phyloP scores from a whole-genome alignment of 2,797 vertebrate species.

The Xyrichtys novacula region DNA sequence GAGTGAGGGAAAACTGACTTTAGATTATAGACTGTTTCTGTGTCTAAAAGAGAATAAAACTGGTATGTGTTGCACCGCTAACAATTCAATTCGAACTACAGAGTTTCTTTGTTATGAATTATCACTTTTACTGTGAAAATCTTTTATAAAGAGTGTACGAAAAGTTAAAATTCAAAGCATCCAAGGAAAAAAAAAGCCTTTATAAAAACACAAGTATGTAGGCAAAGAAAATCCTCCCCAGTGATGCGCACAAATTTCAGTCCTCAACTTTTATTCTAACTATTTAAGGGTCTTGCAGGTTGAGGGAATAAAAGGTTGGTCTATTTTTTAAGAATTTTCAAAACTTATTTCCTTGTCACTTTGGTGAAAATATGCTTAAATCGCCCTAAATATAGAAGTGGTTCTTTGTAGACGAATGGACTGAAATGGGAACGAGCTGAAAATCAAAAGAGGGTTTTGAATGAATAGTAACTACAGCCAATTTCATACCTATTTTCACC shows the following conservation, averaged over 20 bases:
- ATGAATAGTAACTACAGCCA: conserved; percentile 72
- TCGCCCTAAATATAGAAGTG: conserved; percentile 49
- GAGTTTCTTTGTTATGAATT: conserved; percentile 45
- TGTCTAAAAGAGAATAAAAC: conserved; percentile 40
- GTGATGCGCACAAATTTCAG: conserved; percentile 41
- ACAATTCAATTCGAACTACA: conserved; percentile 34
- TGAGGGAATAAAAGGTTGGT: conserved; percentile 32
- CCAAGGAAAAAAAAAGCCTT: conserved; percentile 15
- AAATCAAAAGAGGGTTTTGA: conserved; percentile 68
- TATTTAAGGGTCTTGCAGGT: conserved; percentile 39
- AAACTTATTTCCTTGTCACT: conserved; percentile 58
- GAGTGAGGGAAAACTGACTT: conserved; percentile 54
- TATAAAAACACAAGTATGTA: conserved; percentile 17
- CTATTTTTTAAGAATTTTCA: conserved; percentile 58
- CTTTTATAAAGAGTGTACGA: conserved; percentile 24
- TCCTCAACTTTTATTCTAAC: conserved; percentile 35
- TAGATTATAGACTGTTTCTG: conserved; percentile 60
- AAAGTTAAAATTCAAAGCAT: conserved; percentile 32
- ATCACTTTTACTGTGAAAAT: conserved; percentile 47
- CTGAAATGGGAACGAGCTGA: conserved; percentile 69
- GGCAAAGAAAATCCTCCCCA: conserved; percentile 24
- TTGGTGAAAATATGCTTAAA: conserved; percentile 49
- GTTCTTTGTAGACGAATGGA: conserved; percentile 53
- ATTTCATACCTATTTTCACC: conserved; percentile 75
- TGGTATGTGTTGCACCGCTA: conserved; percentile 24